Conservation (phyloP, 1,140 invertebrate genomes). For the Phymorhynchus buccinoides region DNA sequence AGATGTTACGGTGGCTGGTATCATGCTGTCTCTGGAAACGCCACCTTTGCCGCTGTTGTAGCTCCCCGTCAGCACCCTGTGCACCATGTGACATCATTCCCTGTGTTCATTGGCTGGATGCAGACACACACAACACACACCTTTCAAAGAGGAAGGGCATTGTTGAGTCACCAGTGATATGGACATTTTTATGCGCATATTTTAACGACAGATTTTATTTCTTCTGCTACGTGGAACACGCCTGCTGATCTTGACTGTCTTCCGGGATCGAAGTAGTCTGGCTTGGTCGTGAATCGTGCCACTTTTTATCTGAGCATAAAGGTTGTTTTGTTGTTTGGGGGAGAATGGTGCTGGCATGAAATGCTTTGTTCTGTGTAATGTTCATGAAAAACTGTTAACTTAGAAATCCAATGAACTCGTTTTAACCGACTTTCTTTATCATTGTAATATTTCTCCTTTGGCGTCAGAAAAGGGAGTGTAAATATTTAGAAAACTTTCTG, state of each 20-base stretch:
- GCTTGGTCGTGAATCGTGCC: not conserved
- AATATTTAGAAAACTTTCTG: too few relatives aligned
- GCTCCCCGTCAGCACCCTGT: not conserved
- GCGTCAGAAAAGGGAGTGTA: too few relatives aligned
- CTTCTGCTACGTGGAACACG: not conserved
- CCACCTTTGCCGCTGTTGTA: not conserved
- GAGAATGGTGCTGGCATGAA: not conserved
- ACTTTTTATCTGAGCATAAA: not conserved
- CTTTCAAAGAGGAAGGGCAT: not conserved
- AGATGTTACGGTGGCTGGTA: too few relatives aligned
- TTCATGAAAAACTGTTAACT: too few relatives aligned
- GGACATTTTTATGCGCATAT: too few relatives aligned
- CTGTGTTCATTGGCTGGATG: not conserved
- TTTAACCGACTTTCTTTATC: too few relatives aligned
- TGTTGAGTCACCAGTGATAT: not conserved
- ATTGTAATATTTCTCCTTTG: too few relatives aligned
- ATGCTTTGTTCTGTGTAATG: too few relatives aligned
- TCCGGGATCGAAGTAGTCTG: not conserved
- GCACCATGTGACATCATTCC: not conserved
- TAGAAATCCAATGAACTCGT: too few relatives aligned
- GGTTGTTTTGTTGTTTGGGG: not conserved
- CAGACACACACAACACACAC: not conserved
- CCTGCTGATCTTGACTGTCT: not conserved
- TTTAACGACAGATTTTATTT: too few relatives aligned
- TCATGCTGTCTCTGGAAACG: too few relatives aligned